Conservation (phyloP, 2,113 vertebrate genomes). For the Caranx melampygus region DNA sequence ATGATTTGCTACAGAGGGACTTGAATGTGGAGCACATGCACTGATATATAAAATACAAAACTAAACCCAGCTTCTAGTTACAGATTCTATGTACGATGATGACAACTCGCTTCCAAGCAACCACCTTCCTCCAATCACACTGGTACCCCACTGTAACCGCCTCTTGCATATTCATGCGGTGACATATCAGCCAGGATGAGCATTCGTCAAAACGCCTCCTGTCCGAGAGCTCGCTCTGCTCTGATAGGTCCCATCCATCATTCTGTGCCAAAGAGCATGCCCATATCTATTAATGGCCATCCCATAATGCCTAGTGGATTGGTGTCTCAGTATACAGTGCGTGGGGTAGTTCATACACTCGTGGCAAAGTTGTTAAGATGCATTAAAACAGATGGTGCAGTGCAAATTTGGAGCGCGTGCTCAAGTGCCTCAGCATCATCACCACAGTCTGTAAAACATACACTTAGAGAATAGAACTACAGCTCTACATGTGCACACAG, state of each 20-base stretch:
- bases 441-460: not conserved
- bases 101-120: not conserved
- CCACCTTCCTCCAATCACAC: not conserved
- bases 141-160: not conserved
- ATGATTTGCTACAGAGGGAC: not conserved
- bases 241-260: constrained; percentile 51
- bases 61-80: not conserved
- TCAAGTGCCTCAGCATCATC: not conserved
- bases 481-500: not conserved
- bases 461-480: not conserved
- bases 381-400: constrained; percentile 27
- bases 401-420: not conserved
- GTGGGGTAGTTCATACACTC: not conserved
- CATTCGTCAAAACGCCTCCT: constrained; percentile 45
- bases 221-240: constrained; percentile 39
- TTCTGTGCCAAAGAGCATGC: constrained; percentile 23
- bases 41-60: too few relatives aligned
- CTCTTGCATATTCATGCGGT: constrained; percentile 45
- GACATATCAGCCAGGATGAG: constrained; percentile 11
- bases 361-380: constrained; percentile 32
- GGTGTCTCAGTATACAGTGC: not conserved
- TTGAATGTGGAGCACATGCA: too few relatives aligned
- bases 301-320: not conserved
- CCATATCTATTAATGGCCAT: constrained; percentile 13
- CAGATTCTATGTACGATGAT: not conserved